phyloP scores from a whole-genome alignment of 2,797 vertebrate species.

The Astyanax mexicanus region DNA sequence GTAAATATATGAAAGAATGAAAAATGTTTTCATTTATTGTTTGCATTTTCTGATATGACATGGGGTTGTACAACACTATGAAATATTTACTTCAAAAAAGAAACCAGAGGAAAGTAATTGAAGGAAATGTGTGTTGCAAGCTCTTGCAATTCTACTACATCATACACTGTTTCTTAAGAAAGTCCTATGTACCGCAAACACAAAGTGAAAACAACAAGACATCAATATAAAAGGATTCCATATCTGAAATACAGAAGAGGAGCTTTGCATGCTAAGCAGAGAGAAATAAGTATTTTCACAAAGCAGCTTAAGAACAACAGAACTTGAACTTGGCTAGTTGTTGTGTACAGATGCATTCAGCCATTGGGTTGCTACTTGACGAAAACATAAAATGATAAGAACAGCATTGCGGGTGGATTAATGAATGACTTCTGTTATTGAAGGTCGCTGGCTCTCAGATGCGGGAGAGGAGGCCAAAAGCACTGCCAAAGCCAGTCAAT shows the following conservation, averaged over 20 bases:
- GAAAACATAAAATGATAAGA: constrained; percentile 2
- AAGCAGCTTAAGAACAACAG: background rate
- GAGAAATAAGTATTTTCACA: background rate
- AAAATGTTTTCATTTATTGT: too few relatives aligned
- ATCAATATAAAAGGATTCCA: background rate
- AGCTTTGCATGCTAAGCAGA: background rate
- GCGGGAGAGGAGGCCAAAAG: constrained; percentile 12
- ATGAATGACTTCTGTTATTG: constrained; percentile 41
- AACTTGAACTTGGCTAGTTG: background rate
- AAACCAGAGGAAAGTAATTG: too few relatives aligned
- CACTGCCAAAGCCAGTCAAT: background rate
- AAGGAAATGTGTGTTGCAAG: too few relatives aligned
- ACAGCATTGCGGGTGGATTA: constrained; percentile 6
- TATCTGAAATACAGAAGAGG: background rate
- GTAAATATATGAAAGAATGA: too few relatives aligned
- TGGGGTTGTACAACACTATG: too few relatives aligned
- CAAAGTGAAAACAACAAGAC: background rate
- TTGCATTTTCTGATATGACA: too few relatives aligned
- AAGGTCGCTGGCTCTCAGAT: constrained; percentile 27
- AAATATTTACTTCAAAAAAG: too few relatives aligned
- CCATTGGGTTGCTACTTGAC: background rate
- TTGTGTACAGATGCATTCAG: background rate
- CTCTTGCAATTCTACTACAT: background rate
- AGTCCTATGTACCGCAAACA: background rate
- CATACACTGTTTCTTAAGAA: background rate